Evolutionary conservation across 2,888 invertebrate species (phyloP), one percentile per base, ranked within the genome.

Genomic region (Perizoma affinitatum): DNA sequence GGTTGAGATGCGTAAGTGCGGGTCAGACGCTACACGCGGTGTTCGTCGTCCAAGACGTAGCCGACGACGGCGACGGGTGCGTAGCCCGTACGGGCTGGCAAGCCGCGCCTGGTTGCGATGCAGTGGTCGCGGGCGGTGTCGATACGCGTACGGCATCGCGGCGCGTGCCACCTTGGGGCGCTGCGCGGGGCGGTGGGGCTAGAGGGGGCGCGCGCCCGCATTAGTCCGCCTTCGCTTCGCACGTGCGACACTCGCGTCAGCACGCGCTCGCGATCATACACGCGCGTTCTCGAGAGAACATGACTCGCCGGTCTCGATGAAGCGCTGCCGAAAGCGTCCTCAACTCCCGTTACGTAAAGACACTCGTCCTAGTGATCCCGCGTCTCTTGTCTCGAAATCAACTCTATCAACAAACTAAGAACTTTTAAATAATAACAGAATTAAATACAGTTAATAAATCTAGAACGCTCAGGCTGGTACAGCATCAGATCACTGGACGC

Each of bases 111-210:
- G 66, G 69, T 71, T 74, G 80, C 82, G 87, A 80, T 88, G 89
- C 89, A 87, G 89, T 82, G 86, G 63, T 77, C 84, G 81, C 81
- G 80, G 80, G 79, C 81, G 85, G 85, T 89, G 87, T 88, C 89
- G 82, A 88, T 88, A 88, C 83, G 86, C 81, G 84, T 81, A 82
- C 80, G 80, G 75, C 72, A 71, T 68, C 52, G 49, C 56, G 61
- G 47, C 55, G 55, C 52, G 60, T 44, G 35, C 34, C 53, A 40
- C 11, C 55, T 65, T 65, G 73, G 67, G 70, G 70, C 66, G 71
- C 68, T 66, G 67, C 70, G 71, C 22, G 71, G 57, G 70, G 60
- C 68, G 66, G 67, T 72, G 77, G 74, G 79, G 73, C 77, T 74
- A 76, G 79, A 67, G 69, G 67, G 70, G 66, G 75, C 80, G 83